phyloP scores from a whole-genome alignment of 2,797 vertebrate genomes.

The Lutjanus campechanus region DNA sequence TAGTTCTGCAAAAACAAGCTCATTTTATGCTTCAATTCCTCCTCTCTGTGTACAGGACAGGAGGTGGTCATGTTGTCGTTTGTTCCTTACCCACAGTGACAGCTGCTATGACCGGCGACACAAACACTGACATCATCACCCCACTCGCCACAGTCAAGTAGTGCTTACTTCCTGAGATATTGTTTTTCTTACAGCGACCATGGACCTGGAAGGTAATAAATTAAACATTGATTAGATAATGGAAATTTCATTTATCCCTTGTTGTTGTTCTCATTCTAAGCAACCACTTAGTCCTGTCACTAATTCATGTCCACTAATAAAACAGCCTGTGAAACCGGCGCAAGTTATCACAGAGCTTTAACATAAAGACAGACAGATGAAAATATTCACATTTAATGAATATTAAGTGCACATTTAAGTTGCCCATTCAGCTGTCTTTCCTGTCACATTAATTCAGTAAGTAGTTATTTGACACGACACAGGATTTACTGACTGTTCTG shows the following conservation, averaged over 20 bases:
- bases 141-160: constrained; percentile 92
- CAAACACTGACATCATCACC: constrained; percentile 91
- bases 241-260: constrained; percentile 32
- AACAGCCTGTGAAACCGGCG: neutral
- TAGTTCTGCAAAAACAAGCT: neutral
- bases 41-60: neutral
- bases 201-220: constrained; percentile 85
- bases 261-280: constrained; percentile 29
- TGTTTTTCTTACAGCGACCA: constrained; percentile 92
- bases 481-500: neutral
- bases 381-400: neutral
- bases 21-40: neutral
- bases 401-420: neutral
- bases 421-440: neutral
- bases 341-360: neutral
- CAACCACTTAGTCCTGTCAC: constrained; percentile 12
- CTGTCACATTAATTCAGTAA: neutral
- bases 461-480: neutral
- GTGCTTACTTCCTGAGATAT: constrained; percentile 92
- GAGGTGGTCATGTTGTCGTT: neutral
- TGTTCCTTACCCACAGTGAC: constrained; percentile 89
- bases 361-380: too few species aligned
- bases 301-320: constrained; percentile 21
- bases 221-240: constrained; percentile 41
- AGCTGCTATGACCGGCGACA: constrained; percentile 92